Percentiles rank a stretch among this genome's conserved stretches.
phyloP scores from a whole-genome alignment of 2,797 vertebrate species.

The Psittacula echo region DNA sequence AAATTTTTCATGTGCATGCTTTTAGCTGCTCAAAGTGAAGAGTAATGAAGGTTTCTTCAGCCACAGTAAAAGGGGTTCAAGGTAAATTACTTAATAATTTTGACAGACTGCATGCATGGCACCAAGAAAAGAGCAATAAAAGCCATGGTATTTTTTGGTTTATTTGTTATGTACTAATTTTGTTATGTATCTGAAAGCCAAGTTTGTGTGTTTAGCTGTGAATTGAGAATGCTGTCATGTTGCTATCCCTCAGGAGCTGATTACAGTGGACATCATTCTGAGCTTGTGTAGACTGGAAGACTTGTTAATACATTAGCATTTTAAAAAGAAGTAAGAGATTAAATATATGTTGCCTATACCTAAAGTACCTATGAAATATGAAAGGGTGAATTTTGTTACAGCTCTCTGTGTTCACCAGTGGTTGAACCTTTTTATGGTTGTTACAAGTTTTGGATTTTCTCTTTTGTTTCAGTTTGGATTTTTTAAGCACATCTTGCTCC shows the following conservation, averaged over 20 bases:
- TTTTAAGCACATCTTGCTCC: not conserved
- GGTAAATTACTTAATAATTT: not conserved
- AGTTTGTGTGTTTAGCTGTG: not conserved
- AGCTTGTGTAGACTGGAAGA: not conserved
- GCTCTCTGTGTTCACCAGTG: not conserved
- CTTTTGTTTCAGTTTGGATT: not conserved
- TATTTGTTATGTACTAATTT: not conserved
- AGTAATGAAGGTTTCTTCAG: not conserved
- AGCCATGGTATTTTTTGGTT: not conserved
- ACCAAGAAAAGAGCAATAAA: not conserved
- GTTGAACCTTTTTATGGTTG: not conserved
- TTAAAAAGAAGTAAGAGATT: not conserved
- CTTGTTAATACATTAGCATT: not conserved
- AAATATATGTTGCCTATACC: not conserved
- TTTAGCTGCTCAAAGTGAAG: not conserved
- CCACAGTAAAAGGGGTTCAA: not conserved
- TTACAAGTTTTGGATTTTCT: not conserved
- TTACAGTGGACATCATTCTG: not conserved
- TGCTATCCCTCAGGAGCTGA: not conserved
- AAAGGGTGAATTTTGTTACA: not conserved
- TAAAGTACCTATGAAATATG: not conserved
- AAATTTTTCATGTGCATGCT: not conserved
- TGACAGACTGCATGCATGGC: not conserved
- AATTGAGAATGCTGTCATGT: not conserved
- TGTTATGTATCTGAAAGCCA: not conserved